Percentiles rank a stretch among this genome's conserved stretches.
These are phyloP conservation scores for Mohoua ochrocephala DNA, from an alignment of 2,113 vertebrate species.

Conservation along the genomic window DNA sequence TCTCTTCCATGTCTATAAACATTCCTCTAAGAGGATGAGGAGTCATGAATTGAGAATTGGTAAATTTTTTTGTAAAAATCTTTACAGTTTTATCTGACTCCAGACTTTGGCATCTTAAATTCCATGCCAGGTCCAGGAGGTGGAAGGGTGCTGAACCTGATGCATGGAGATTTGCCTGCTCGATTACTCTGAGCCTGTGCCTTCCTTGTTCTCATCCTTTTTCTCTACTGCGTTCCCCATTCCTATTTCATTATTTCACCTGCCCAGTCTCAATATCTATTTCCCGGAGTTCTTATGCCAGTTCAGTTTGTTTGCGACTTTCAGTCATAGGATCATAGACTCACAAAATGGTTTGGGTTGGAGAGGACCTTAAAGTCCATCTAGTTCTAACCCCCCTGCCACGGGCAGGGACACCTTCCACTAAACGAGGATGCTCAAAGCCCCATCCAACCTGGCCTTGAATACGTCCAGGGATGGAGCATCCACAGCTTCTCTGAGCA, in stretches of 20 bases:
- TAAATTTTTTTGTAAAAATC: no score
- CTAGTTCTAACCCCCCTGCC: neutral
- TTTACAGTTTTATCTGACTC: neutral
- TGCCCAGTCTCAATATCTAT: neutral
- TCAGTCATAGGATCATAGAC: neutral
- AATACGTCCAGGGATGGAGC: neutral
- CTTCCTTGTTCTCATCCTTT: neutral
- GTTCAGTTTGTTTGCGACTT: neutral
- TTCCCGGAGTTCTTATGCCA: neutral
- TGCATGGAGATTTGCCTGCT: neutral
- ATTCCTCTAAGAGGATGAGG: neutral
- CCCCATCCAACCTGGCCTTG: neutral
- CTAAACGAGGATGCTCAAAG: neutral
- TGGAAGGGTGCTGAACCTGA: neutral
- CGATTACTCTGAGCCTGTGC: rapidly evolving
- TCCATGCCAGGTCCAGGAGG: neutral
- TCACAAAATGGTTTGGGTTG: neutral
- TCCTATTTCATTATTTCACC: neutral
- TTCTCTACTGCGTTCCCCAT: neutral
- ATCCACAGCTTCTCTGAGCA: neutral
- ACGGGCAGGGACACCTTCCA: neutral
- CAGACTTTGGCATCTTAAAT: neutral
- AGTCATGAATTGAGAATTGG: neutral
- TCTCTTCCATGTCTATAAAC: neutral
- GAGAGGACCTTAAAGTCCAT: neutral